phyloP scores from a whole-genome alignment of 2,113 vertebrate species.

The Stomatorhinus ivindoensis region DNA sequence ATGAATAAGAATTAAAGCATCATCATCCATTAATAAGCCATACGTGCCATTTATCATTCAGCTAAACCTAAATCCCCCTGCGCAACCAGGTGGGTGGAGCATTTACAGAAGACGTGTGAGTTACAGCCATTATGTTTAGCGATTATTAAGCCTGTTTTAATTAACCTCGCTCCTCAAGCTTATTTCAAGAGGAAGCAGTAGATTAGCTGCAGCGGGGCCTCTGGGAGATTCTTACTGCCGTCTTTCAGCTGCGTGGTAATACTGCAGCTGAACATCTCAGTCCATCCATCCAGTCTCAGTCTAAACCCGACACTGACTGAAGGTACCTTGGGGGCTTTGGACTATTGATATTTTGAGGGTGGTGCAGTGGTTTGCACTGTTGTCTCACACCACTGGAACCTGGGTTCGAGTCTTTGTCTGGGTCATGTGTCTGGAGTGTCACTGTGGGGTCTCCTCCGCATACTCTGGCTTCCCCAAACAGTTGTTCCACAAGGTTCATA shows the following conservation, averaged over 20 bases:
- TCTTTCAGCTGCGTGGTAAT: constrained; percentile 23
- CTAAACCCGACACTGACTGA: neutral
- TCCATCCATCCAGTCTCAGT: neutral
- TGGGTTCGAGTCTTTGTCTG: too few relatives aligned
- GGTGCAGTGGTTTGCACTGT: too few relatives aligned
- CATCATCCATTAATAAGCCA: neutral
- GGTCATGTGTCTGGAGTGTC: too few relatives aligned
- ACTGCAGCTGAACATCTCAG: neutral
- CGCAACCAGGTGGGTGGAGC: constrained; percentile 32
- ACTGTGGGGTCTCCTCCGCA: too few relatives aligned
- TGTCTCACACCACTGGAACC: too few relatives aligned
- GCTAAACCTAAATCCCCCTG: neutral
- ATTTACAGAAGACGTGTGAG: constrained; percentile 29
- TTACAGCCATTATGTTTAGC: constrained; percentile 47
- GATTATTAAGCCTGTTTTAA: constrained; percentile 58
- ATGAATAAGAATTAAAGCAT: constrained; percentile 14
- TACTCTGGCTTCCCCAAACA: too few relatives aligned
- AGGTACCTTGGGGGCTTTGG: neutral
- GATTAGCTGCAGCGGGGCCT: constrained; percentile 20
- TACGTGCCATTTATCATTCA: neutral
- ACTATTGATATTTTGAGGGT: neutral
- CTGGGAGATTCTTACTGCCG: constrained; percentile 21
- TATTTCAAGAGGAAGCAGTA: constrained; percentile 52
- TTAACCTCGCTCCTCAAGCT: constrained; percentile 51
- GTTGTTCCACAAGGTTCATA: too few relatives aligned